Base-by-base conservation (phyloP, 2,888 invertebrate species). In the Baccha elongata region DNA sequence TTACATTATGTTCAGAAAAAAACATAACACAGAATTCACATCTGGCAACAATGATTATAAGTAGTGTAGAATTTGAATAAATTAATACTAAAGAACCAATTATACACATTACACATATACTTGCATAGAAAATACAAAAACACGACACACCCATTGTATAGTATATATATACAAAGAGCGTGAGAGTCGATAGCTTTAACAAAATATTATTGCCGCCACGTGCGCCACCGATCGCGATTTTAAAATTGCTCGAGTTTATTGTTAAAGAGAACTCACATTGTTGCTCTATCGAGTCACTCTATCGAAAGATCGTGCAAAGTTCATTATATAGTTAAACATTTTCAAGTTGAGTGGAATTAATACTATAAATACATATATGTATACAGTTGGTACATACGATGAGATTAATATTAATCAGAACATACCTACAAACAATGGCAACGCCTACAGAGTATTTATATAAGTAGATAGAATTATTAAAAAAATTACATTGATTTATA, bases 181-280 rank as follows among this genome's bases (percentile, higher is more conserved):
- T 15, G 17, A 44, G 32, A 44, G 40, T 29, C n/a, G n/a, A n/a
- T n/a, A n/a, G n/a, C n/a, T n/a, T 58, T 69, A 69, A 80, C 50
- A 68, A 74, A 80, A n/a, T n/a, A n/a, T 26, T 58, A 69, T 73
- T 44, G 60, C n/a, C 53, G 75, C 75, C 71, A 75, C 71, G 81
- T 71, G 75, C 71, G 48, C 60, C 53, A 62, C n/a, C n/a, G n/a
- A n/a, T n/a, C n/a, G n/a, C 50, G 23, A n/a, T 40, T 40, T 32
- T 40, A 13, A 40, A 23, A 23, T 40, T 26, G 23, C 26, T 40
- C 40, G 15, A 40, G 53, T 53, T 53, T 21, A 23, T 37, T n/a
- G n/a, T 13, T 53, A 32, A 8, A 32, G n/a, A n/a, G n/a, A 32
- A 32, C 4, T 32, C 29, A 4, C 3, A 26, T 26, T 26, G 26